Evolutionary conservation across 2,888 invertebrate genomes (phyloP), one percentile per base, ranked within the genome.

Genomic region (Drosophila merina): DNA sequence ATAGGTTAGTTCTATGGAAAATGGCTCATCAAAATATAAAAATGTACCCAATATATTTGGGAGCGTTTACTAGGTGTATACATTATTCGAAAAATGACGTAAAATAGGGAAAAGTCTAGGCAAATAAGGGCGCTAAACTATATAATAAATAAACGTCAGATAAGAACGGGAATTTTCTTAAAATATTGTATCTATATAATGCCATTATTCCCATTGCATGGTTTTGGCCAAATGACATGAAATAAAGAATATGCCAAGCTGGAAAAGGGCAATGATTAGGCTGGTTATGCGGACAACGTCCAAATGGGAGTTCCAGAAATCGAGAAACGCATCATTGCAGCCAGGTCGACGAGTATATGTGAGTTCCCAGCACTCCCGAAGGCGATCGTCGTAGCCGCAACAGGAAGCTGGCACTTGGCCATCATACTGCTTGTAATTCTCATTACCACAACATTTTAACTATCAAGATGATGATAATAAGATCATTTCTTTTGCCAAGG

Each of bases 161-260:
- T 20, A 20, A 20, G 20, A 2, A 20, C 20, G 20, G 20, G 20
- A 20, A 20, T 20, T 20, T 20, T 20, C 20, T 20, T 20, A 2
- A 20, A 20, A 20, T 20, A 20, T 20, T 20, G 20, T 20, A 20
- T 20, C 20, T 1, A 20, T 1, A 20, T 20, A 2, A 1, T 1
- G 20, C 20, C 20, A 20, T 20, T 57, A 70, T n/a, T 47, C 74
- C 36, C 96, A 96, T 91, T 94, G 94, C 91, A 97, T 96, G 88
- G 96, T 95, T 90, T 95, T 95, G 72, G 96, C 96, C 90, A 98
- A 93, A 89, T 96, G 97, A 91, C 97, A 95, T 55, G 97, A 95
- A 91, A 97, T 96, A 82, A 96, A 93, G 63, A 97, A 95, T 66
- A 95, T 95, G 77, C 94, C 91, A 66, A 96, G 92, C 95, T 96